phyloP scores from a whole-genome alignment of 2,797 vertebrate species.

The Picus viridis region DNA sequence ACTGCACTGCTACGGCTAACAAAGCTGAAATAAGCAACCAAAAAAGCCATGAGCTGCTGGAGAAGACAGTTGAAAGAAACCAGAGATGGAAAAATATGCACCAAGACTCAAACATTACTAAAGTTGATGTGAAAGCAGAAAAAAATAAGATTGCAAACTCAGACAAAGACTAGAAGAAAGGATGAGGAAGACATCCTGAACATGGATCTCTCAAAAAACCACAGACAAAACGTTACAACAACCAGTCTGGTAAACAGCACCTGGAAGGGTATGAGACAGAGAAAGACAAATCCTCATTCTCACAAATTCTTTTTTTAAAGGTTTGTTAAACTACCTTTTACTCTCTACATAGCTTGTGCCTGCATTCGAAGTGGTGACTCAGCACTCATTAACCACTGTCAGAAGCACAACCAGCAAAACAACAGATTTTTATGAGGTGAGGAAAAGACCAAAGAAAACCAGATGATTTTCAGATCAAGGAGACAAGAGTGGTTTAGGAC shows the following conservation, averaged over 20 bases:
- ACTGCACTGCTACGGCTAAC: background rate
- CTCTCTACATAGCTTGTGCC: background rate
- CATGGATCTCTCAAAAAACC: background rate
- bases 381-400: background rate
- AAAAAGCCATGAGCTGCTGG: background rate
- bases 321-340: background rate
- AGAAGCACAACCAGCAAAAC: background rate
- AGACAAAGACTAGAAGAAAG: background rate
- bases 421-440: background rate
- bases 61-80: background rate
- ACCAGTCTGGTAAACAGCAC: background rate
- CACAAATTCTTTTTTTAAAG: background rate
- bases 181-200: background rate
- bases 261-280: background rate
- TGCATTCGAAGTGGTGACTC: background rate
- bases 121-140: background rate
- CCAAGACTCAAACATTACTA: background rate
- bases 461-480: background rate
- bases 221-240: background rate
- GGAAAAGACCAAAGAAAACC: background rate
- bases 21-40: background rate
- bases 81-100: background rate
- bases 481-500: background rate
- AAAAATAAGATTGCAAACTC: background rate
- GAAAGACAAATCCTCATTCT: rapidly evolving